Base-by-base conservation (phyloP, 2,113 vertebrate species). In the Nothocercus julius region DNA sequence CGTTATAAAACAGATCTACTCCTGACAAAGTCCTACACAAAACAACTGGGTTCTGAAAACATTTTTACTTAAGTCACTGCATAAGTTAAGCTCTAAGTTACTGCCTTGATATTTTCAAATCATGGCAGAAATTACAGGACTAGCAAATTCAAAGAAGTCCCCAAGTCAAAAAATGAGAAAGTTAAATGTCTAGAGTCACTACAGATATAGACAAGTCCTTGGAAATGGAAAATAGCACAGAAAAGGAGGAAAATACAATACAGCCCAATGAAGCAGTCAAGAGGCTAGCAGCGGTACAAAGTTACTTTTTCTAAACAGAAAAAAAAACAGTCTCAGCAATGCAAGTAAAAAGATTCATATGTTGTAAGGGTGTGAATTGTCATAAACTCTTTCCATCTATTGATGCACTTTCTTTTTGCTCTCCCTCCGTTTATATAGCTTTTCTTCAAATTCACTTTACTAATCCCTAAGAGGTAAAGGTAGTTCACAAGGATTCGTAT, bases 101-200 rank as follows among this genome's bases (percentile, higher is more conserved):
- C 38, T 34, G 70, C 16, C 28, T 56, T 14, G 19, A 0, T 75
- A 38, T 56, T 84, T 92, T 78, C 64, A 47, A 72, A 86, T 56
- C 56, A 78, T 1, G 5, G 42, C 61, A 84, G 72, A 77, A 95
- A 58, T 66, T 76, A 93, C 15, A 69, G 85, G 75, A 64, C 18
- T 54, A 73, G 81, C 38, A 86, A 92, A 94, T 92, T 82, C 15
- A 58, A 58, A 82, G 86, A 93, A 89, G n/a, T 78, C 38, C 44
- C 82, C 74, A 79, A 85, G 92, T 92, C 92, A 92, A 62, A 62
- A 93, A 93, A 87, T 34, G 18, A 91, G 36, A n/a, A 74, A 81
- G 30, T 64, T 95, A 94, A 93, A 75, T 78, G 44, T 20, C 59
- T 82, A 47, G 36, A 87, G 83, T 74, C 85, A 90, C 91, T 32